Base-by-base conservation (phyloP, 1,140 invertebrate species). In the Kradibia gibbosae region DNA sequence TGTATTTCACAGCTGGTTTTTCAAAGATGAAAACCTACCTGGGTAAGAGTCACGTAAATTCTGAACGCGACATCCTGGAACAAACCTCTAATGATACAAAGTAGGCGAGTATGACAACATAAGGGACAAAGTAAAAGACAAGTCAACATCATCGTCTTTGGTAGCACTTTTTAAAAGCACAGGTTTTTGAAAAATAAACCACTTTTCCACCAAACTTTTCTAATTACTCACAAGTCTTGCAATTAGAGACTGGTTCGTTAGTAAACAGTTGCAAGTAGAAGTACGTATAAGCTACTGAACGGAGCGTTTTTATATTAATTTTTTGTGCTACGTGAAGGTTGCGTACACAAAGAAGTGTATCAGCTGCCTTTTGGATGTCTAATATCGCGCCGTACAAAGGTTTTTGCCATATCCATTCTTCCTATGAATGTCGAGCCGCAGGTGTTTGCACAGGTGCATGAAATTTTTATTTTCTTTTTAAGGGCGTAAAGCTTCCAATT, bases 171-270 rank as follows among this genome's bases (percentile, higher is more conserved):
- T n/a, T n/a, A 67, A 67, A 10, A 17, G 22, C 39, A 22, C 20
- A 13, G 39, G 2, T 5, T 13, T 15, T 8, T n/a, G 15, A 11
- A 17, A 57, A 25, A 3, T n/a, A n/a, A n/a, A n/a, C n/a, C n/a
- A n/a, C n/a, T 36, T 72, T 3, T 20, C 20, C 17, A 10, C 20
- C 57, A 57, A 50, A 57, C 75, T 34, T 25, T 53, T 48, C 60
- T 82, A 82, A 80, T 80, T 80, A 45, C 78, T 65, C 55, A 72
- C 45, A 60, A 75, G 85, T 73, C 55, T 60, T 73, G 84, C 86
- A 87, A 87, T 87, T 86, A 87, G 86, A 86, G 84, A 83, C 78
- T 78, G 79, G 83, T 86, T 87, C n/a, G n/a, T n/a, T n/a, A n/a
- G n/a, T n/a, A n/a, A n/a, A n/a, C n/a, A 87, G 79, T 76, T 74